Conservation (phyloP, 1,140 invertebrate genomes). For the Tigriopus japonicus region DNA sequence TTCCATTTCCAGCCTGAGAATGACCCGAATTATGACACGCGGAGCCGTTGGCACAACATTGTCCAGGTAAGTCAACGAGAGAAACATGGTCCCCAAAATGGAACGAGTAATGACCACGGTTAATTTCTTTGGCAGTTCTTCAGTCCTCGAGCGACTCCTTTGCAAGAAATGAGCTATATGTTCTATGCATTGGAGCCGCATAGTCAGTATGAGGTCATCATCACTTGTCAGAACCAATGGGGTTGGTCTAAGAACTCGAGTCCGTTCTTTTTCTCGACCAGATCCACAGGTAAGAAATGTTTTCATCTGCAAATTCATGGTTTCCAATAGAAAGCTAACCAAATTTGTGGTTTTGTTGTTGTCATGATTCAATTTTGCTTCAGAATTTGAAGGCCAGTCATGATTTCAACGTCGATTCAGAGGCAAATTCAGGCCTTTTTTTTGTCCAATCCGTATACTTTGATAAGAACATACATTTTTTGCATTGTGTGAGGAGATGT, state of each 20-base stretch:
- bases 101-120: neutral
- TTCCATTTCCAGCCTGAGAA: slow-evolving; percentile 5
- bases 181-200: slow-evolving; percentile 14
- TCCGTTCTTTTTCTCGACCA: slow-evolving; percentile 2
- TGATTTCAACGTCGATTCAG: too few species aligned
- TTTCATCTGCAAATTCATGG: too few species aligned
- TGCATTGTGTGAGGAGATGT: too few species aligned
- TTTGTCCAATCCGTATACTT: too few species aligned
- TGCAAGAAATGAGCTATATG: slow-evolving; percentile 9
- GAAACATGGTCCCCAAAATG: neutral
- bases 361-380: too few species aligned
- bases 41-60: slow-evolving; percentile 10
- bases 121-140: neutral
- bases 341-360: too few species aligned
- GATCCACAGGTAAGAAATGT: neutral
- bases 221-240: slow-evolving; percentile 8
- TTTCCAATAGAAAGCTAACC: too few species aligned
- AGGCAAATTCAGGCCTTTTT: too few species aligned
- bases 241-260: slow-evolving; percentile 6
- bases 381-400: too few species aligned
- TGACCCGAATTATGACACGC: slow-evolving; percentile 4
- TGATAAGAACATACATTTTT: too few species aligned
- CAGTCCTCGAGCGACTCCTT: neutral
- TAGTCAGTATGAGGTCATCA: slow-evolving; percentile 10
- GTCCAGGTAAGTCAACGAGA: neutral